Percentiles rank a stretch among this genome's conserved stretches.
Conservation (phyloP, 2,113 vertebrate species). For the Trematocara marginatum region DNA sequence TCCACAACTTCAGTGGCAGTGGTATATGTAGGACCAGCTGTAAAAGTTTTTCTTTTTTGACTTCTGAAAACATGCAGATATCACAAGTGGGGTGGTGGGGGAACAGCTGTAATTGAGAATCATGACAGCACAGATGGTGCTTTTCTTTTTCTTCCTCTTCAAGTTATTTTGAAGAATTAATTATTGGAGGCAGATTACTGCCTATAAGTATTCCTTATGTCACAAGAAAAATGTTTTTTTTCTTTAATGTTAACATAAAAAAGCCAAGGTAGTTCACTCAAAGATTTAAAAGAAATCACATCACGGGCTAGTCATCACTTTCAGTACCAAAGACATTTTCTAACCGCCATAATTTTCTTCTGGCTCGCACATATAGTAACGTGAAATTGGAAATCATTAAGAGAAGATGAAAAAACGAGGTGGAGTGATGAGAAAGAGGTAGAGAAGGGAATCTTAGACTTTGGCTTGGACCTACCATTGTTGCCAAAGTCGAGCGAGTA, state of each 20-base stretch:
- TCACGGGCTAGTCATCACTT: background rate
- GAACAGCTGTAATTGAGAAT: slow-evolving; percentile 21
- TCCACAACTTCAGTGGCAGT: background rate
- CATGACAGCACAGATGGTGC: slow-evolving; percentile 43
- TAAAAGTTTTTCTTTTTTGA: background rate
- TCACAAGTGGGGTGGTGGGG: background rate
- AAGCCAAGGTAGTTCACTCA: background rate
- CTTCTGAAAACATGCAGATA: background rate
- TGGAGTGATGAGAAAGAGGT: background rate
- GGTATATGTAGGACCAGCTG: background rate
- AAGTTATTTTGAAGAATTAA: slow-evolving; percentile 37
- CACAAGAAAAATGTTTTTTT: background rate
- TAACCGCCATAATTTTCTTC: background rate
- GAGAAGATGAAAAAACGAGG: background rate
- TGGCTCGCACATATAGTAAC: background rate
- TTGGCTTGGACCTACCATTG: slow-evolving; percentile 62
- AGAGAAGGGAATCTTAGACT: background rate
- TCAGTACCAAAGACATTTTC: background rate
- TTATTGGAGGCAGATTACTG: slow-evolving; percentile 25
- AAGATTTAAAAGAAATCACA: background rate
- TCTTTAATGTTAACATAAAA: slow-evolving; percentile 16
- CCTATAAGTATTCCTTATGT: slow-evolving; percentile 42
- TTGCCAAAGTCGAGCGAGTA: slow-evolving; percentile 97
- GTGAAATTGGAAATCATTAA: background rate
- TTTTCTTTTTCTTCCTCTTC: slow-evolving; percentile 18